Percentiles rank a stretch among this genome's conserved stretches.
Evolutionary conservation across 37 sponge, comb jelly and placozoan species (phyloP).

Genomic region (Mnemiopsis leidyi): DNA sequence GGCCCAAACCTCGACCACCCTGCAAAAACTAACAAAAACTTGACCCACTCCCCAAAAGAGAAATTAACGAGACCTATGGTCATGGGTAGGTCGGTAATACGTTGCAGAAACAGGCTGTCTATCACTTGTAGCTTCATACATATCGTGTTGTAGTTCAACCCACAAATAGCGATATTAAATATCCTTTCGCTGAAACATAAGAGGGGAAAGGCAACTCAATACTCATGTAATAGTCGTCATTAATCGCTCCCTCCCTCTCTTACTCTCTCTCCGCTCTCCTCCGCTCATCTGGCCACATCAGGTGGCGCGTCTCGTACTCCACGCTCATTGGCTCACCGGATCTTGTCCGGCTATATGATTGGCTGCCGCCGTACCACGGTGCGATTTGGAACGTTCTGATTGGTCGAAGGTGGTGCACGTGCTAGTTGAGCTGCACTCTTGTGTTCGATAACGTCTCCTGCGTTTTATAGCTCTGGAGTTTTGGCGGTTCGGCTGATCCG

Average conservation of each 20-base stretch:
- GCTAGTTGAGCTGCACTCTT: background rate
- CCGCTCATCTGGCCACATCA: background rate
- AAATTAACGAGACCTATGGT: background rate
- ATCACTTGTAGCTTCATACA: background rate
- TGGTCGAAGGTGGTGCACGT: background rate
- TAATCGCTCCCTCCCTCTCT: background rate
- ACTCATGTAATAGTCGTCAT: background rate
- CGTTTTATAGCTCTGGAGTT: background rate
- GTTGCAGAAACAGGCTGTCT: background rate
- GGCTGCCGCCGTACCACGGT: background rate
- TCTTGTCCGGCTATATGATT: background rate
- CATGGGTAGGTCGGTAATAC: background rate
- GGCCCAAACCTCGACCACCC: too few relatives aligned
- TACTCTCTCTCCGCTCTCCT: background rate
- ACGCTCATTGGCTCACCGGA: background rate
- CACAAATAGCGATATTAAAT: slow-evolving; percentile 32
- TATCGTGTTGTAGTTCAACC: background rate
- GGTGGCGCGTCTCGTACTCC: background rate
- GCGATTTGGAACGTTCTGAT: background rate
- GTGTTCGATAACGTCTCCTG: background rate
- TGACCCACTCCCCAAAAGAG: background rate
- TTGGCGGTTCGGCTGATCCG: slow-evolving; percentile 39
- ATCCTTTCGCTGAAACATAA: slow-evolving; percentile 47
- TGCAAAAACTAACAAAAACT: too few relatives aligned
- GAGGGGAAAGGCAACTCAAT: slow-evolving; percentile 34